Base-by-base conservation (phyloP, 2,888 invertebrate genomes). In the Chromoteleia sp. region DNA sequence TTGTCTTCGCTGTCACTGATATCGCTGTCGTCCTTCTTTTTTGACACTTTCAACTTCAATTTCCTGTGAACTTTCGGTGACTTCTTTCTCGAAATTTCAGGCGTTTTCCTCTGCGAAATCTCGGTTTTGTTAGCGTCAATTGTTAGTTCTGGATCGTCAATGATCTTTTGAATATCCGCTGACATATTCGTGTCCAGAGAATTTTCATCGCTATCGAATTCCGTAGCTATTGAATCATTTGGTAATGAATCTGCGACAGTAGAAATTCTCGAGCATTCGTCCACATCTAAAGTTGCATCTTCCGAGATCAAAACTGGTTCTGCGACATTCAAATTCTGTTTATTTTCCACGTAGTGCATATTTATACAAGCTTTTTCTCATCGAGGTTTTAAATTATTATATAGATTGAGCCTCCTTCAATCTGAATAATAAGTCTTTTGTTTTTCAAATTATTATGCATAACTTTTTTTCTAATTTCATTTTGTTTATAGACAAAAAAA, bases 151-250 rank as follows among this genome's bases (percentile, higher is more conserved):
- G 87, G 85, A 25, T 88, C 86, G 41, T 86, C 84, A 5, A 89
- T 78, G 7, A 86, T 80, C 15, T 88, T 88, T 39, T 86, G 84
- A 29, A 88, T 86, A 8, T 88, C 87, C 0, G 76, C 84, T 4
- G 87, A 85, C 84, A 87, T 85, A 52, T 86, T 84, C 0, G 86
- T 86, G 21, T 86, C 82, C 25, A 85, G 52, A 0, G 85, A 86
- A 75, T 86, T 87, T 4, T 89, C 89, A 56, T 88, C 88, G 12
- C 86, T 87, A 25, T 89, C 88, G 14, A 88, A 88, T 54, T 86
- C 88, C 0, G 78, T 61, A 2, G 59, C 79, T 12, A 84, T 73
- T 0, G 70, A 67, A 4, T 86, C 73, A 14, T 67, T 84, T 10
- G 70, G 30, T 0, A 36, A 15, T 5, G 29, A 59, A 10, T 50